Evolutionary conservation across 2,888 invertebrate species (phyloP), one percentile per base, ranked within the genome.

Genomic region (Brenthis ino): DNA sequence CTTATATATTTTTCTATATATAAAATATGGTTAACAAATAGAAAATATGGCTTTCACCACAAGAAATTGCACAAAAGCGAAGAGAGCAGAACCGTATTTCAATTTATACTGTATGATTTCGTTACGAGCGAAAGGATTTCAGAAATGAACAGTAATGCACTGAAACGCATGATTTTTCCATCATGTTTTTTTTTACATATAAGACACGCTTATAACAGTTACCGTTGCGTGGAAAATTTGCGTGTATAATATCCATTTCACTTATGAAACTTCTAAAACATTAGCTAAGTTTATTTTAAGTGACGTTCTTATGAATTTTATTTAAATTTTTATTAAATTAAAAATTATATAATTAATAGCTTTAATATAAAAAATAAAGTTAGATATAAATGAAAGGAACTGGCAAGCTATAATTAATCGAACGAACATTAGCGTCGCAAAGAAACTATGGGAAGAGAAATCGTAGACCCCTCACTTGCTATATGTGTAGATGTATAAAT

Each of bases 41-140:
- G 54, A 69, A 68, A 67, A 65, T 50, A 53, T 70, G 53, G 68
- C 67, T 69, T 71, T 68, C 70, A 72, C 68, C 67, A 58, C 67
- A 67, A 65, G 60, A 71, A 71, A 69, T 69, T 63, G 67, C 65
- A 67, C 69, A 64, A 68, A 64, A 63, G 68, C 61, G 64, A 66
- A 72, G 65, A 70, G 70, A 66, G 65, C 67, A 66, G 67, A 67
- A 60, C 47, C 51, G 57, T 70, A 65, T 56, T 68, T 61, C 68
- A 65, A 72, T 68, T 64, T 57, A 48, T 70, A 72, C 65, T 63
- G 66, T 72, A 68, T 64, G 67, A 63, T 70, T 70, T 79, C 80
- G 78, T 79, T 78, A 78, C 80, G 77, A 82, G 89, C 83, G 91
- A 91, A 91, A 91, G 88, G 86, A 87, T 84, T 84, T 87, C 81